A percentile compares a stretch with the other conserved stretches of the same genome.
Conservation (phyloP, 2,888 invertebrate species). For the Gymnoscelis rufifasciata region DNA sequence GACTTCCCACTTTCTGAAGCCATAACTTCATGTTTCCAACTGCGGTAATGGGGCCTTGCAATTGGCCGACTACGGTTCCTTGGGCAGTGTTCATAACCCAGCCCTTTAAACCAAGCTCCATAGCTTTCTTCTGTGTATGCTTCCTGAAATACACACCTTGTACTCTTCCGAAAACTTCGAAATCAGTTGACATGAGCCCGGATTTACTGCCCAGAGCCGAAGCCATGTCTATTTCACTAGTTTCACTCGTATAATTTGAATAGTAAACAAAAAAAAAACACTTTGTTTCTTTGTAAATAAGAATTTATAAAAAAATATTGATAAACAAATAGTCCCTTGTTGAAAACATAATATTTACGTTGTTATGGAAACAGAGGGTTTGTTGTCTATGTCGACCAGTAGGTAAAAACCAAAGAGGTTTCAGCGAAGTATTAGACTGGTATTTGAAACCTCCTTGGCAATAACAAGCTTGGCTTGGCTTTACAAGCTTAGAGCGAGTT, state of each 20-base stretch:
- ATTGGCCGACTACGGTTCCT: slow-evolving; percentile 83
- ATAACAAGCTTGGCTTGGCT: too few relatives aligned
- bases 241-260: too few relatives aligned
- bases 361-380: slow-evolving; percentile 38
- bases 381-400: too few relatives aligned
- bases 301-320: too few relatives aligned
- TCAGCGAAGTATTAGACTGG: too few relatives aligned
- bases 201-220: slow-evolving; percentile 34
- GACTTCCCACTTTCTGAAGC: slow-evolving; percentile 82
- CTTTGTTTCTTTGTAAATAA: too few relatives aligned
- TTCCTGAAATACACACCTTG: slow-evolving; percentile 80
- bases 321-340: too few relatives aligned
- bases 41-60: slow-evolving; percentile 80
- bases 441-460: too few relatives aligned
- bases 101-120: slow-evolving; percentile 81
- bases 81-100: slow-evolving; percentile 87
- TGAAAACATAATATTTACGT: slow-evolving; percentile 20
- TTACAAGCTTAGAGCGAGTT: too few relatives aligned
- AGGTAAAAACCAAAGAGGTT: too few relatives aligned
- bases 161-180: slow-evolving; percentile 81
- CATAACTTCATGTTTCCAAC: slow-evolving; percentile 81
- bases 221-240: slow-evolving; percentile 13
- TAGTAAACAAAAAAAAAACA: too few relatives aligned
- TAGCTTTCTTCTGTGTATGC: slow-evolving; percentile 82
- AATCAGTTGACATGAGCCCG: slow-evolving; percentile 58